Evolutionary conservation across 2,797 vertebrate species (phyloP).

Genomic region (Psittacula derbiana): DNA sequence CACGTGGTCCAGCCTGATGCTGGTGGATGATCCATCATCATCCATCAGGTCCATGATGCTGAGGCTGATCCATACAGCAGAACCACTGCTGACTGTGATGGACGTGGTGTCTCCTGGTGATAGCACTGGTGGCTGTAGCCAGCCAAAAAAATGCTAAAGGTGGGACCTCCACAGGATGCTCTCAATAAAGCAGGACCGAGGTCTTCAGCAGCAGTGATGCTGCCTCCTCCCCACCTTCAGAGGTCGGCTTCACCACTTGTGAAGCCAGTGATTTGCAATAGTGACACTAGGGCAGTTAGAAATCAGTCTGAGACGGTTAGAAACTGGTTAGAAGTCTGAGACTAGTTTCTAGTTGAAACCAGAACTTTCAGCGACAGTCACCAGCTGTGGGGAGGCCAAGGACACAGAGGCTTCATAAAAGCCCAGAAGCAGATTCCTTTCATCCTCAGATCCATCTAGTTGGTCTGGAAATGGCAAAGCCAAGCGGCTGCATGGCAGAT

Average conservation of each 20-base stretch:
- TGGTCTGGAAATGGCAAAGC: neutral
- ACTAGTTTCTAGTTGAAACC: neutral
- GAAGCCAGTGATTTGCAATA: neutral
- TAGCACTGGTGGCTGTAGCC: neutral
- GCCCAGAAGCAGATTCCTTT: neutral
- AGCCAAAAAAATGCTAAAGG: neutral
- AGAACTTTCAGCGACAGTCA: neutral
- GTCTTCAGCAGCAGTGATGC: neutral
- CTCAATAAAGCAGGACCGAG: neutral
- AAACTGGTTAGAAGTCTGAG: neutral
- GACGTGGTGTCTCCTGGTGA: accelerated
- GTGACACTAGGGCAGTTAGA: neutral
- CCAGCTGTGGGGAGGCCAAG: neutral
- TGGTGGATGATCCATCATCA: neutral
- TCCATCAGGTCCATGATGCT: neutral
- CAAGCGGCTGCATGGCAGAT: accelerated
- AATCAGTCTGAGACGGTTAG: neutral
- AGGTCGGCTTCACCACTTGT: neutral
- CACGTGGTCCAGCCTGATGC: accelerated
- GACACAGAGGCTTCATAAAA: neutral
- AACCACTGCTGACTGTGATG: neutral
- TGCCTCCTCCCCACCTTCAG: neutral
- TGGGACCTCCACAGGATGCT: neutral
- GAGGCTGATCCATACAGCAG: neutral
- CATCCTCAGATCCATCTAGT: neutral